Conservation (phyloP, 1,140 invertebrate genomes). For the Zaprionus nigranus region DNA sequence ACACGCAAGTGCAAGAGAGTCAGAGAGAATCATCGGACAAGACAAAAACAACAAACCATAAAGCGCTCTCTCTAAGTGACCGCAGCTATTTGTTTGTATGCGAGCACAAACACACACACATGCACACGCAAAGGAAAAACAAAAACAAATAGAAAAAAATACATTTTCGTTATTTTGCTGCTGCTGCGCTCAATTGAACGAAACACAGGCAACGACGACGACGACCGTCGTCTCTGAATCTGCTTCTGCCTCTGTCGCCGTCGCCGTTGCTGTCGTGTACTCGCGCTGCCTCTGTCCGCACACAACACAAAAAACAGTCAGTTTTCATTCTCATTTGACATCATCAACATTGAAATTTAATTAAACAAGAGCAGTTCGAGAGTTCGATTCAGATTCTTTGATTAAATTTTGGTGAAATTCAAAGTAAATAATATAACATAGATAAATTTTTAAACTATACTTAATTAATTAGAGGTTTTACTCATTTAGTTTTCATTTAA, state of each 20-base stretch:
- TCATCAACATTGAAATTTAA: slow-evolving; percentile 82
- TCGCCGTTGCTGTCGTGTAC: slow-evolving; percentile 43
- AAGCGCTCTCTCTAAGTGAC: slow-evolving; percentile 22
- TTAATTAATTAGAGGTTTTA: slow-evolving; percentile 60
- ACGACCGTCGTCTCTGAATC: slow-evolving; percentile 49
- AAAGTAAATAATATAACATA: slow-evolving; percentile 58
- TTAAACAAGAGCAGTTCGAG: slow-evolving; percentile 71
- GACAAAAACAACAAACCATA: slow-evolving; percentile 27
- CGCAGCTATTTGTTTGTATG: slow-evolving; percentile 38
- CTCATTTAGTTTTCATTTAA: slow-evolving; percentile 63
- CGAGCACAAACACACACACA: slow-evolving; percentile 30
- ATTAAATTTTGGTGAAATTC: slow-evolving; percentile 47
- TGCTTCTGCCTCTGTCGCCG: slow-evolving; percentile 46
- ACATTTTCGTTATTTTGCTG: slow-evolving; percentile 54
- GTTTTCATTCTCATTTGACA: slow-evolving; percentile 83
- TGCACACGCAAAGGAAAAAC: slow-evolving; percentile 37
- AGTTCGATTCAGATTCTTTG: slow-evolving; percentile 42
- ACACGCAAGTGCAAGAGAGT: slow-evolving; percentile 55
- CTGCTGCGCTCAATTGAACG: slow-evolving; percentile 76
- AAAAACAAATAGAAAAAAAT: slow-evolving; percentile 64
- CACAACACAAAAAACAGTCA: slow-evolving; percentile 78
- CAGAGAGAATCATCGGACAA: neutral
- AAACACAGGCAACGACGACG: slow-evolving; percentile 52
- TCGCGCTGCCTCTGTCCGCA: slow-evolving; percentile 52
- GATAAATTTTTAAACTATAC: slow-evolving; percentile 35